Percentiles rank a stretch among this genome's conserved stretches.
Conservation (phyloP, 2,888 invertebrate genomes). For the Epirrhoe alternata region DNA sequence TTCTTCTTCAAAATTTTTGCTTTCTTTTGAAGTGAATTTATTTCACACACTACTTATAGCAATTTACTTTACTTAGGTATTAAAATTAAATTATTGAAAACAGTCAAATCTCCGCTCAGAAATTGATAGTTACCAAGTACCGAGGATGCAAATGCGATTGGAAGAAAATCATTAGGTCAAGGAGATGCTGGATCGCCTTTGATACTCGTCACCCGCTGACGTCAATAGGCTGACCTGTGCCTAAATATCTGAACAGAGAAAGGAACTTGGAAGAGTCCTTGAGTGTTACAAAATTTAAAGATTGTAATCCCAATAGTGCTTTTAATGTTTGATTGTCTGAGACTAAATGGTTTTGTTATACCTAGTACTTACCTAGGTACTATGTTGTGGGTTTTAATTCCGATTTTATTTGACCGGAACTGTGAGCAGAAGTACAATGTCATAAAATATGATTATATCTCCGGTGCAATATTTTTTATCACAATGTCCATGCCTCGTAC, state of each 20-base stretch:
- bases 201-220: conserved; percentile 15
- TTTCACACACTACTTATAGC: too few relatives aligned
- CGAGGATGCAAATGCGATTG: conserved; percentile 30
- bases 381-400: too few relatives aligned
- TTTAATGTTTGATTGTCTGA: not conserved
- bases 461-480: not conserved
- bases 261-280: not conserved
- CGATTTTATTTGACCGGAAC: too few relatives aligned
- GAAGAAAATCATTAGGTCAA: conserved; percentile 34
- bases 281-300: not conserved
- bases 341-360: not conserved
- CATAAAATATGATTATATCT: too few relatives aligned
- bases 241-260: conserved; percentile 1
- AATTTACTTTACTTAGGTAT: not conserved
- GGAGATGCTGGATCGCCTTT: conserved; percentile 16
- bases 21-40: too few relatives aligned
- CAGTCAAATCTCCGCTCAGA: conserved; percentile 6
- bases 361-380: too few relatives aligned
- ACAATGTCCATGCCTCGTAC: not conserved
- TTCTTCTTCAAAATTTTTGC: too few relatives aligned
- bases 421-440: not conserved
- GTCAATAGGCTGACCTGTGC: conserved; percentile 2
- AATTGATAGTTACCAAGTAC: conserved; percentile 19
- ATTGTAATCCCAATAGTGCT: not conserved
- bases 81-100: conserved; percentile 3